Conservation (phyloP, 2,888 invertebrate species). For the Notodonta ziczac region DNA sequence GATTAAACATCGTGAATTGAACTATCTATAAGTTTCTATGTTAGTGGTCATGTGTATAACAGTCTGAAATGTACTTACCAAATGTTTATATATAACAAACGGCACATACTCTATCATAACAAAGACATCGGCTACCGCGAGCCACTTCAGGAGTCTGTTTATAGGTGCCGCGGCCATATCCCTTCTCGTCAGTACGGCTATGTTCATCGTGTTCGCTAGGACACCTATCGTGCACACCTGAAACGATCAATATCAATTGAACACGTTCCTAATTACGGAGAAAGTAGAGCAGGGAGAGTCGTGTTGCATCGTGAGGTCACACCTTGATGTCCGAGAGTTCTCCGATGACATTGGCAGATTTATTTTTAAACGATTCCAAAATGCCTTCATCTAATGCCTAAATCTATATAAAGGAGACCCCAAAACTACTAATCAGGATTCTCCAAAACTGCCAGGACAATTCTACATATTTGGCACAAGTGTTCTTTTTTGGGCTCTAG, state of each 20-base stretch:
- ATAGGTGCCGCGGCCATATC: slow-evolving; percentile 95
- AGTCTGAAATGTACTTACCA: slow-evolving; percentile 55
- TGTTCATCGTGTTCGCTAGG: slow-evolving; percentile 93
- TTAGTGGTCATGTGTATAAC: no score
- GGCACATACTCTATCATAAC: slow-evolving; percentile 92
- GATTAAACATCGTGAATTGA: no score
- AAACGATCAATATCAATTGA: slow-evolving; percentile 1
- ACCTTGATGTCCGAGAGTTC: not conserved
- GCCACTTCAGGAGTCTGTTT: slow-evolving; percentile 92
- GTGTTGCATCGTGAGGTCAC: slow-evolving; percentile 7
- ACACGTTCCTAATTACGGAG: not conserved
- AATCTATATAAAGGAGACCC: no score
- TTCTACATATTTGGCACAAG: no score
- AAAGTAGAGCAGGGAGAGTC: slow-evolving; percentile 27
- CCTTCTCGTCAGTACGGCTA: slow-evolving; percentile 92
- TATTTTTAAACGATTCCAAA: no score
- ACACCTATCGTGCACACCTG: slow-evolving; percentile 94
- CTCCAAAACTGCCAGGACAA: no score
- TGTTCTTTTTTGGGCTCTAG: no score
- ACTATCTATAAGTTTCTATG: no score
- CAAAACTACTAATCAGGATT: no score
- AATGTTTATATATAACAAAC: slow-evolving; percentile 75
- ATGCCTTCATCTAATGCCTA: no score
- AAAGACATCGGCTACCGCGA: slow-evolving; percentile 95
- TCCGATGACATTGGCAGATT: no score